A percentile compares a stretch with the other conserved stretches of the same genome.
Conservation (phyloP, 1,140 invertebrate species). For the Proctacanthus coquilletti region DNA sequence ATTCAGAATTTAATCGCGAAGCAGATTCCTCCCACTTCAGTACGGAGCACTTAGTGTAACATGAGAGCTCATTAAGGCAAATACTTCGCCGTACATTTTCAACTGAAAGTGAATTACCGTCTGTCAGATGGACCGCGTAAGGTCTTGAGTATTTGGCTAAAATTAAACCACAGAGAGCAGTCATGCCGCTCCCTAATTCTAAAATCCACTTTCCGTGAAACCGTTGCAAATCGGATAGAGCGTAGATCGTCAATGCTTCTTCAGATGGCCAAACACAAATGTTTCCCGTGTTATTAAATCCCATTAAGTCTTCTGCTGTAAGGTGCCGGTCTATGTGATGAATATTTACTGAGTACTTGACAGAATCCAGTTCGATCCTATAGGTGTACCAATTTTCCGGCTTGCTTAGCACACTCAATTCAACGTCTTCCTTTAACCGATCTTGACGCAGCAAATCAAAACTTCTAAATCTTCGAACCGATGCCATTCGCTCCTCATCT, state of each 20-base stretch:
- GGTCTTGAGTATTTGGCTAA: conserved; percentile 50
- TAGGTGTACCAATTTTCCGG: conserved; percentile 39
- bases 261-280: conserved; percentile 83
- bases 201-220: conserved; percentile 53
- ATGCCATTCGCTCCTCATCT: conserved; percentile 20
- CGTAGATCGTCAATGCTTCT: conserved; percentile 63
- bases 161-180: conserved; percentile 62
- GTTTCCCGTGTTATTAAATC: conserved; percentile 86
- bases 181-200: conserved; percentile 76
- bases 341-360: conserved; percentile 36
- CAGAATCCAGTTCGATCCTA: conserved; percentile 28
- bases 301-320: conserved; percentile 55
- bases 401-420: conserved; percentile 22
- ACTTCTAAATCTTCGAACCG: conserved; percentile 26
- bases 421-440: conserved; percentile 24
- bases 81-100: conserved; percentile 55
- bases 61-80: conserved; percentile 40
- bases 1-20: conserved; percentile 12
- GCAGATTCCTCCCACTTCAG: conserved; percentile 34
- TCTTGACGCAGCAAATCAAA: conserved; percentile 26
- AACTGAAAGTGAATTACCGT: conserved; percentile 62
- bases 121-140: conserved; percentile 47
- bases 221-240: conserved; percentile 45
- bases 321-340: conserved; percentile 42
- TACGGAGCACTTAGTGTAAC: conserved; percentile 30